Percentiles rank a stretch among this genome's conserved stretches.
Conservation (phyloP, 2,797 vertebrate genomes). For the Monodelphis domestica region DNA sequence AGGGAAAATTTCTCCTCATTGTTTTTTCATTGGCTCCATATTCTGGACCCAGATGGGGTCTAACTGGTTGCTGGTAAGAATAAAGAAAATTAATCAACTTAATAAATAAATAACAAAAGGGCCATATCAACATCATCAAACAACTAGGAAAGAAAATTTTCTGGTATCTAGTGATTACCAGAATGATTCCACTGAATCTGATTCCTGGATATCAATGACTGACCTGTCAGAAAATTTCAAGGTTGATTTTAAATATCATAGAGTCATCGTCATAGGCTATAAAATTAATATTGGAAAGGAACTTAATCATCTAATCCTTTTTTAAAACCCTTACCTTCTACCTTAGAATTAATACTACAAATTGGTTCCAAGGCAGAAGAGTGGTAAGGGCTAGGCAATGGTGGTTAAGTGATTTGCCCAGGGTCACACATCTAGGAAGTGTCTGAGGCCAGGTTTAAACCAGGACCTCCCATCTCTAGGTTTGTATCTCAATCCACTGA, state of each 20-base stretch:
- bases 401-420: too few species aligned
- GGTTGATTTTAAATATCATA: too few species aligned
- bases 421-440: too few species aligned
- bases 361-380: too few species aligned
- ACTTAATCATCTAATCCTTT: too few species aligned
- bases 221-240: neutral
- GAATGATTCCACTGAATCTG: neutral
- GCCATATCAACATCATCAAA: constrained; percentile 1
- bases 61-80: neutral
- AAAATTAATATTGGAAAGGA: neutral
- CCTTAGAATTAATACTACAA: too few species aligned
- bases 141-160: constrained; percentile 50
- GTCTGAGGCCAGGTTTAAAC: too few species aligned
- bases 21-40: neutral
- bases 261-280: neutral
- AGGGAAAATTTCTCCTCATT: neutral
- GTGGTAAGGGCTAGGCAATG: too few species aligned
- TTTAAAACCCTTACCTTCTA: too few species aligned
- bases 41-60: neutral
- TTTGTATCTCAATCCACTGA: too few species aligned
- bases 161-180: neutral
- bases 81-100: constrained; percentile 44
- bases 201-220: neutral
- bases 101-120: neutral
- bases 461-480: too few species aligned